A percentile compares a stretch with the other conserved stretches of the same genome.
These are phyloP conservation scores for Rhopalosiphum maidis DNA, from an alignment of 1,140 invertebrate species.

Conservation along the genomic window DNA sequence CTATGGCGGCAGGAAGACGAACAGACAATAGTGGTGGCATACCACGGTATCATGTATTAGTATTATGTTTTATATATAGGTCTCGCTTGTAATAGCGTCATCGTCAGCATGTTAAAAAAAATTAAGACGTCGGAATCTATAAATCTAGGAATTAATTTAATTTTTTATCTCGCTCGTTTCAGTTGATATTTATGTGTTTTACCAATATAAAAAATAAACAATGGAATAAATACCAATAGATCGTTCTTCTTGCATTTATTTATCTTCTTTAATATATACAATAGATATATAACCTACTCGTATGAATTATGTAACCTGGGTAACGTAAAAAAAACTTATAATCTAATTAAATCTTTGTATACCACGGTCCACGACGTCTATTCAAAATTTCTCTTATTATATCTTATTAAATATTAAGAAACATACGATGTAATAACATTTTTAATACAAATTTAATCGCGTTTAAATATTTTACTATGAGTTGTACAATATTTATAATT, in stretches of 20 bases:
- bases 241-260: background rate
- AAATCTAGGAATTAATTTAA: background rate
- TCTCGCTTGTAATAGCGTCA: too few relatives aligned
- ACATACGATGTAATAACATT: background rate
- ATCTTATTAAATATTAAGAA: background rate
- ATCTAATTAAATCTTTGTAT: background rate
- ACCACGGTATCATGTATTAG: too few relatives aligned
- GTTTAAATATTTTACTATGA: background rate
- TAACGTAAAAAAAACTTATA: background rate
- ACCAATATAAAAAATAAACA: background rate
- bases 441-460: background rate
- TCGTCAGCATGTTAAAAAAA: background rate
- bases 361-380: background rate
- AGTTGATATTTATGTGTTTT: background rate
- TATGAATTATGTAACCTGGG: background rate
- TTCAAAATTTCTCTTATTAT: background rate
- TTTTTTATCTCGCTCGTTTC: background rate
- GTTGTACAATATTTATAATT: background rate
- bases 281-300: background rate
- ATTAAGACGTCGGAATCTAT: background rate
- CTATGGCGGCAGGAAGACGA: background rate
- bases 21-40: background rate
- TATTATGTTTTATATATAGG: too few relatives aligned
- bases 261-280: background rate
- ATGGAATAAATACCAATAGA: background rate